Conservation (phyloP, 64 coral and sea anemone species). For the Pocillopora damicornis region DNA sequence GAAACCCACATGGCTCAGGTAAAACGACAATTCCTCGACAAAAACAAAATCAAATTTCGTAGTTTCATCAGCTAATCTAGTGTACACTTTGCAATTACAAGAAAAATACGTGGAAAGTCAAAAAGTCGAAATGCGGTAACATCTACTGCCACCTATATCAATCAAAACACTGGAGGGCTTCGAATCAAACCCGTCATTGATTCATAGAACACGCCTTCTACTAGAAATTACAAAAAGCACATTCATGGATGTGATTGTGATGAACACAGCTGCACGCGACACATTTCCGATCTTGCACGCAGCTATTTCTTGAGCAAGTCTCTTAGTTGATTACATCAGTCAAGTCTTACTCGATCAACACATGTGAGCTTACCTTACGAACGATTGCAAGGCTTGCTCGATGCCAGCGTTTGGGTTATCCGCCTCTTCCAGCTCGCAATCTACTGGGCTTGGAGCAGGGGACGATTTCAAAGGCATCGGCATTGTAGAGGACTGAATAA, state of each 20-base stretch:
- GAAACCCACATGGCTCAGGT: conserved; percentile 64
- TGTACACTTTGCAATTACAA: not conserved
- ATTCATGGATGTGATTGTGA: conserved; percentile 3
- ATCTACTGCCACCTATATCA: not conserved
- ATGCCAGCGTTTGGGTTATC: conserved; percentile 47
- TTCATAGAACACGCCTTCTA: not conserved
- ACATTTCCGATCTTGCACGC: not conserved
- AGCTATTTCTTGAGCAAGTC: not conserved
- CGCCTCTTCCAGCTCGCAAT: conserved; percentile 42
- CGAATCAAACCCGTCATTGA: conserved; percentile 7
- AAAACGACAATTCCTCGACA: conserved; percentile 53
- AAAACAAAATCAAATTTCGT: conserved; percentile 29
- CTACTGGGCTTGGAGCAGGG: conserved; percentile 17
- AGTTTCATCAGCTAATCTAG: conserved; percentile 22
- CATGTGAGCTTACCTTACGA: conserved; percentile 33
- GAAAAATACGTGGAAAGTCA: conserved; percentile 4
- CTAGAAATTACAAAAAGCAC: not conserved
- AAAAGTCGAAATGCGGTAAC: not conserved
- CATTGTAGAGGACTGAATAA: conserved; percentile 31
- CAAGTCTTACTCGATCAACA: not conserved
- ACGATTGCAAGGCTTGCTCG: conserved; percentile 50
- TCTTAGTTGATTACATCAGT: not conserved
- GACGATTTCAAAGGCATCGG: conserved; percentile 25
- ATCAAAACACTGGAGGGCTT: not conserved
- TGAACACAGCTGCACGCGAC: conserved; percentile 16